Percentiles rank a stretch among this genome's conserved stretches.
Evolutionary conservation across 2,888 invertebrate species (phyloP).

Genomic region (Sarcophaga variegata): DNA sequence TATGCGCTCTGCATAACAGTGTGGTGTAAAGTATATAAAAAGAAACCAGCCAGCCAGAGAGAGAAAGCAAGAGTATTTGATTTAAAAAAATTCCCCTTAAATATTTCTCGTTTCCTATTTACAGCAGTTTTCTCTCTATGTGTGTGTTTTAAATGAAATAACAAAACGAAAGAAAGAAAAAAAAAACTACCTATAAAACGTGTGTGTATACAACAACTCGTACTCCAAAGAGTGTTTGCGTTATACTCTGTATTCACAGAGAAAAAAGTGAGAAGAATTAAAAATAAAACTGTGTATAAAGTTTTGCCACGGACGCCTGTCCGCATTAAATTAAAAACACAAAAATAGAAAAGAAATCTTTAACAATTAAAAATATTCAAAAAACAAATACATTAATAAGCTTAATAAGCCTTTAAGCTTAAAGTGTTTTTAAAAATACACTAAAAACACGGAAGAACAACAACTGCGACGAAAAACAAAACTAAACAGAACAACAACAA

Average conservation of each 20-base stretch:
- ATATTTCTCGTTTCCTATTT: conserved; percentile 54
- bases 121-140: conserved; percentile 47
- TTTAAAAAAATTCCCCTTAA: conserved; percentile 30
- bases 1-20: neutral
- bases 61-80: conserved; percentile 59
- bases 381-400: neutral
- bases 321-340: conserved; percentile 5
- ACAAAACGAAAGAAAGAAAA: conserved; percentile 9
- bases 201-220: conserved; percentile 1
- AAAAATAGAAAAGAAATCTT: too few species aligned
- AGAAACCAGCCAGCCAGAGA: conserved; percentile 51
- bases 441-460: neutral
- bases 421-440: neutral
- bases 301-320: conserved; percentile 11
- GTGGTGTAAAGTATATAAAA: neutral
- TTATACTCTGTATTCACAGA: neutral
- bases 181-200: conserved; percentile 2
- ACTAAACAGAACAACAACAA: neutral
- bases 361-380: too few species aligned
- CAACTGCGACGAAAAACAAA: neutral
- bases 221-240: conserved; percentile 12
- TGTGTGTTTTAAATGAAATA: conserved; percentile 34
- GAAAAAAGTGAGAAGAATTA: neutral
- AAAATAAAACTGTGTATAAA: conserved; percentile 17
- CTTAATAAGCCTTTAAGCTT: neutral